Percentiles rank a stretch among this genome's conserved stretches.
Evolutionary conservation across 35 echinoderm and acorn worm genomes (phyloP).

Genomic region (Patiria miniata): DNA sequence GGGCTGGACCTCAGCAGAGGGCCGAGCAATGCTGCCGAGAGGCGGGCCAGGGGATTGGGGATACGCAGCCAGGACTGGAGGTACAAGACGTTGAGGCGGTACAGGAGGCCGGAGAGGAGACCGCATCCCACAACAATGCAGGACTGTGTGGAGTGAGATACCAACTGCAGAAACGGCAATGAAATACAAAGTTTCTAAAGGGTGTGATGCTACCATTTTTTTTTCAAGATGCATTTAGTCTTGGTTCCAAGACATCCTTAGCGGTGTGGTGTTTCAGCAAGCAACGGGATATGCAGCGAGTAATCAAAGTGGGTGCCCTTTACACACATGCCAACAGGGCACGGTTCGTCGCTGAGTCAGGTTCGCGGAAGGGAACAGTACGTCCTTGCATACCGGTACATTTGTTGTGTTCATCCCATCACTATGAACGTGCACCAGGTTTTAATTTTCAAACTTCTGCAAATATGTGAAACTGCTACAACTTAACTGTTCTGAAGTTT

Average conservation of each 20-base stretch:
- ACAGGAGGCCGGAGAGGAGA: slow-evolving; percentile 66
- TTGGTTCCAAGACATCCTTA: no score
- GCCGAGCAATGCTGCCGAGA: slow-evolving; percentile 40
- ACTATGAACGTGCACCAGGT: no score
- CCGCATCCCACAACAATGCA: slow-evolving; percentile 47
- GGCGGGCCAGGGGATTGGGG: slow-evolving; percentile 38
- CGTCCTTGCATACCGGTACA: no score
- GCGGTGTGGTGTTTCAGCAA: background rate
- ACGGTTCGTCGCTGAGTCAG: background rate
- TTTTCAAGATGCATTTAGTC: no score
- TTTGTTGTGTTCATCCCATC: no score
- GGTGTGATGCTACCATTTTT: background rate
- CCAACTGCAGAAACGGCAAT: slow-evolving; percentile 40
- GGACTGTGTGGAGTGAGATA: slow-evolving; percentile 45
- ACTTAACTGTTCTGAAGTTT: no score
- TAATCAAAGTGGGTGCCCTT: background rate
- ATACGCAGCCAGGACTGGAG: slow-evolving; percentile 59
- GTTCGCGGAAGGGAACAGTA: no score
- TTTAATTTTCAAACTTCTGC: no score
- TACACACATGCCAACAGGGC: background rate
- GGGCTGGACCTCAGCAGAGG: slow-evolving; percentile 61
- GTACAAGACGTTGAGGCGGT: slow-evolving; percentile 66
- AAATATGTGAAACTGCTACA: no score
- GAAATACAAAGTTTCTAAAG: background rate
- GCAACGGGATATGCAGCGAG: no score